A percentile compares a stretch with the other conserved stretches of the same genome.
These are phyloP conservation scores for Stegodyphus mimosarum DNA, from an alignment of 1,140 invertebrate species.

Conservation along the genomic window DNA sequence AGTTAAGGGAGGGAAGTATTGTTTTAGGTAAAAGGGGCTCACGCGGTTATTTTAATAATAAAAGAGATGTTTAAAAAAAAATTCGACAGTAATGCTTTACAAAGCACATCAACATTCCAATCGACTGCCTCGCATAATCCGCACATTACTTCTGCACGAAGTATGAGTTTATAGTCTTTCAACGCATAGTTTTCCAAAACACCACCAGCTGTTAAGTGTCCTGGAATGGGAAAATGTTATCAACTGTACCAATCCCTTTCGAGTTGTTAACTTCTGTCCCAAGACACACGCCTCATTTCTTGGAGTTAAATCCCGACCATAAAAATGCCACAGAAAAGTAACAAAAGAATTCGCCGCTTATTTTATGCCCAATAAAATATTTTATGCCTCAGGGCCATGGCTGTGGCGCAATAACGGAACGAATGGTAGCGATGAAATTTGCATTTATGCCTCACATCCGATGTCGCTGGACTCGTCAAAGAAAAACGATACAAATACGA, in stretches of 20 bases:
- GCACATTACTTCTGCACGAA: too few species aligned
- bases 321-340: background rate
- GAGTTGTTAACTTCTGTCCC: background rate
- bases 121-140: too few species aligned
- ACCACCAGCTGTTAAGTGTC: too few species aligned
- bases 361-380: slow-evolving; percentile 22
- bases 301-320: slow-evolving; percentile 4
- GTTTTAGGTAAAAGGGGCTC: too few species aligned
- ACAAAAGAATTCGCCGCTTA: background rate
- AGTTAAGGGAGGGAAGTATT: too few species aligned
- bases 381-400: background rate
- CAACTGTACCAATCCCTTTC: background rate
- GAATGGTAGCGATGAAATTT: slow-evolving; percentile 6
- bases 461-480: background rate
- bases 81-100: too few species aligned
- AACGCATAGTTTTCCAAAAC: too few species aligned
- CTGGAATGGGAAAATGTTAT: background rate
- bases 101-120: too few species aligned
- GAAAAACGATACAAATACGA: too few species aligned
- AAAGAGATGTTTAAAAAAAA: too few species aligned
- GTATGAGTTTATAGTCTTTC: too few species aligned
- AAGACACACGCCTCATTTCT: background rate
- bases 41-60: too few species aligned
- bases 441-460: background rate
- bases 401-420: background rate